Percentiles rank a stretch among this genome's conserved stretches.
These are phyloP conservation scores for Drosophila carrolli DNA, from an alignment of 1,140 invertebrate genomes.

Conservation along the genomic window DNA sequence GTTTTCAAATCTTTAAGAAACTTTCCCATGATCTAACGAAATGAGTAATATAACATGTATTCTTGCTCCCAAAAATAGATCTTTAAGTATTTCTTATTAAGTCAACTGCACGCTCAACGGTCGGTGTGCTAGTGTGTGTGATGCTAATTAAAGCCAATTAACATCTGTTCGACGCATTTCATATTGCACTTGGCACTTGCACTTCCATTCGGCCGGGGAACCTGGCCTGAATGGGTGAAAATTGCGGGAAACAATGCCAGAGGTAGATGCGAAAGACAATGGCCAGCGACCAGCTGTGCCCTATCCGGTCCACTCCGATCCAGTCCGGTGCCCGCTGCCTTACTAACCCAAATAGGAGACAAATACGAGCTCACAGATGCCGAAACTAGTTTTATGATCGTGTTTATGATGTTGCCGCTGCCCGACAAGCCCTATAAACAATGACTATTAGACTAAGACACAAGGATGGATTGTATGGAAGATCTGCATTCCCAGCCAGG, in stretches of 20 bases:
- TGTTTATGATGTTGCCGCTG: slow-evolving; percentile 48
- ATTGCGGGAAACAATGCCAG: slow-evolving; percentile 63
- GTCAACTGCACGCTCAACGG: slow-evolving; percentile 1
- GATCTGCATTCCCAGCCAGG: slow-evolving; percentile 31
- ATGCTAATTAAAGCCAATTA: slow-evolving; percentile 70
- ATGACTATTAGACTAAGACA: slow-evolving; percentile 48
- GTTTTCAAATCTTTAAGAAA: background rate
- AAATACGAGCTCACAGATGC: slow-evolving; percentile 56
- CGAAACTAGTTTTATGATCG: slow-evolving; percentile 72
- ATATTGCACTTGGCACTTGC: slow-evolving; percentile 71
- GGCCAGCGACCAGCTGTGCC: slow-evolving; percentile 25
- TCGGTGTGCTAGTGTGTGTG: slow-evolving; percentile 6
- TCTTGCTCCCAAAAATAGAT: slow-evolving; percentile 3
- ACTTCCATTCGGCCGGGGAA: slow-evolving; percentile 25
- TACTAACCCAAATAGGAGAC: slow-evolving; percentile 73
- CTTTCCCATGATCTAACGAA: background rate
- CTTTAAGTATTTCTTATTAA: slow-evolving; percentile 6
- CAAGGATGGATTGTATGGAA: slow-evolving; percentile 24
- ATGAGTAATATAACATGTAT: slow-evolving; percentile 1
- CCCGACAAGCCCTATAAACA: slow-evolving; percentile 61
- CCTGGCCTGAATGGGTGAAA: slow-evolving; percentile 46
- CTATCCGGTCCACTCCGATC: slow-evolving; percentile 35
- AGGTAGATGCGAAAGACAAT: slow-evolving; percentile 47
- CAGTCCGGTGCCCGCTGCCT: slow-evolving; percentile 43
- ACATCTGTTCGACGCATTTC: slow-evolving; percentile 43